Evolutionary conservation across 2,797 vertebrate species (phyloP), one percentile per base, ranked within the genome.

Genomic region (Sardinella longiceps): DNA sequence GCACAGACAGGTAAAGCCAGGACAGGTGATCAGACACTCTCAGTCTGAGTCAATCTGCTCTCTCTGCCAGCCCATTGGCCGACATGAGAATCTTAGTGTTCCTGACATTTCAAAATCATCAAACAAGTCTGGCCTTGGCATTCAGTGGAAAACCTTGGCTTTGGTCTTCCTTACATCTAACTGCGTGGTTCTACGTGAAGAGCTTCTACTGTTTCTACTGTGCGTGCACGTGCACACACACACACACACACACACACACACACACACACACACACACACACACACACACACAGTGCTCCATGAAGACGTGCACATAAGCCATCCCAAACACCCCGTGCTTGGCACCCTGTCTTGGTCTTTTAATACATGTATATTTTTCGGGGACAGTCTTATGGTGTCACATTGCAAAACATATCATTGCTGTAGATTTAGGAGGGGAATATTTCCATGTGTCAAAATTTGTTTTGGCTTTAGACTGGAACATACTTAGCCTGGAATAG

Each of bases 111-210:
- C 63, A 5, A 15, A 70, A 30, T 30, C 33, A 74, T 23, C 51
- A 53, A 53, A 74, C 66, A 74, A 18, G 66, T 74, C 66, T 74
- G 33, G 66, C 63, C 63, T 66, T 66, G 63, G 63, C 25, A 28
- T 66, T 33, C 10, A 14, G 30, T 1, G 18, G 11, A 66, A 63
- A 28, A 25, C 63, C 66, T 15, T 25, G n/a, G 12, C 15, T 30
- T 7, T 39, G 33, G 66, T 33, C 33, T 18, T 70, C 28, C 28
- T 5, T 12, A 33, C 11, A 0, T 25, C 33, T 74, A 39, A 33
- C 4, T 74, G n/a, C 18, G 33, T 23, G 15, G 18, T 5, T 51
- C 14, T 51, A 23, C 51, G 11, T 48, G 46, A 48, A 53, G 51
- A 53, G 51, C n/a, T n/a, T n/a, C n/a, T n/a, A n/a, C n/a, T 48